phyloP scores from a whole-genome alignment of 2,797 vertebrate species.

The Urosaurus nigricauda region DNA sequence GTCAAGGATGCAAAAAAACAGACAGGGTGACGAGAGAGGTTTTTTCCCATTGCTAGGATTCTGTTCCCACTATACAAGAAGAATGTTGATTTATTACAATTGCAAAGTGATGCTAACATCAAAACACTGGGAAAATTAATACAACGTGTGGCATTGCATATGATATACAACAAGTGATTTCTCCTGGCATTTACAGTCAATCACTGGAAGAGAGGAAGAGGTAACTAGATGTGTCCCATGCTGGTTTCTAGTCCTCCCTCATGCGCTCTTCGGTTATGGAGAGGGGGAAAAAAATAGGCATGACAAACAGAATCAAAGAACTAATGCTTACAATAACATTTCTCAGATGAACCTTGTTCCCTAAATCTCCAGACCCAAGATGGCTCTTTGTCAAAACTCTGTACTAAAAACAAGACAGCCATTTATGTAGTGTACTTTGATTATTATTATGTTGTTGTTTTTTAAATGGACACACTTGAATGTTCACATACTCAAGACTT shows the following conservation, averaged over 20 bases:
- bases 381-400: not conserved
- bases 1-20: not conserved
- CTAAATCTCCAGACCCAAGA: not conserved
- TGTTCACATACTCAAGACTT: too few species aligned
- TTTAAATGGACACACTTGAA: too few species aligned
- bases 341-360: not conserved
- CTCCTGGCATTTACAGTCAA: slow-evolving; percentile 78
- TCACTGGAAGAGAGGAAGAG: slow-evolving; percentile 75
- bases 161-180: slow-evolving; percentile 78
- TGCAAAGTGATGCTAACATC: slow-evolving; percentile 58
- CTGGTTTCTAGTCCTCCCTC: slow-evolving; percentile 50
- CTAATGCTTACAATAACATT: slow-evolving; percentile 14
- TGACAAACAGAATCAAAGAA: not conserved
- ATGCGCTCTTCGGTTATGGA: slow-evolving; percentile 64
- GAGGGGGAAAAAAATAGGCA: slow-evolving; percentile 72
- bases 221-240: slow-evolving; percentile 74
- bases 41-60: slow-evolving; percentile 38
- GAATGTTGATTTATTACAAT: slow-evolving; percentile 74
- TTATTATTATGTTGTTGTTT: too few species aligned
- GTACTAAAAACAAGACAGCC: not conserved
- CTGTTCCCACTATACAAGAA: slow-evolving; percentile 55
- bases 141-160: slow-evolving; percentile 66
- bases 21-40: slow-evolving; percentile 10
- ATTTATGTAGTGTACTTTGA: not conserved
- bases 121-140: slow-evolving; percentile 72